Conservation (phyloP, 2,888 invertebrate genomes). For the Xanthorhoe designata region DNA sequence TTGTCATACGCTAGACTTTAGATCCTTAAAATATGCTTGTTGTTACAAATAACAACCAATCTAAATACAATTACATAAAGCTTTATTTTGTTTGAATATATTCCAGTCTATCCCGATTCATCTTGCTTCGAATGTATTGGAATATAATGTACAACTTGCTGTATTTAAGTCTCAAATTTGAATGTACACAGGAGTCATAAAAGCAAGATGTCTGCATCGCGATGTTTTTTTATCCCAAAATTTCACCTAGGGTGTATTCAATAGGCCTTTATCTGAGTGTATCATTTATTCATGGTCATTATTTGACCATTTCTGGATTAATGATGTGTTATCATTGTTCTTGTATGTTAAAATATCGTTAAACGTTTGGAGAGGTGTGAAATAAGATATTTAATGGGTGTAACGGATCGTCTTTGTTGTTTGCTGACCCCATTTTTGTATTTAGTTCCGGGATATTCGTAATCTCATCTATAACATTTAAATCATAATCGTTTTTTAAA, state of each 20-base stretch:
- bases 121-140: neutral
- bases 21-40: neutral
- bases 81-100: constrained; percentile 1
- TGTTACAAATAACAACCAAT: neutral
- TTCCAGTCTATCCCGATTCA: neutral
- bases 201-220: neutral
- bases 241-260: constrained; percentile 47
- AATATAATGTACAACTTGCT: neutral
- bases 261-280: constrained; percentile 62
- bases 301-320: constrained; percentile 83
- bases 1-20: constrained; percentile 64
- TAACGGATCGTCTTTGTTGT: constrained; percentile 68
- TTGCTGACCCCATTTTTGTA: constrained; percentile 56
- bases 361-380: constrained; percentile 76
- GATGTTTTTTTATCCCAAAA: constrained; percentile 40
- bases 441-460: constrained; percentile 37
- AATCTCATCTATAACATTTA: constrained; percentile 20
- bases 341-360: constrained; percentile 71
- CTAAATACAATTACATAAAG: neutral
- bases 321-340: constrained; percentile 82
- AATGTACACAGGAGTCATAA: neutral
- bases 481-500: constrained; percentile 30
- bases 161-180: constrained; percentile 6
- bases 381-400: constrained; percentile 76
- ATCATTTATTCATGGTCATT: constrained; percentile 85